phyloP scores from a whole-genome alignment of 2,113 vertebrate species.

The Empidonax alnorum region DNA sequence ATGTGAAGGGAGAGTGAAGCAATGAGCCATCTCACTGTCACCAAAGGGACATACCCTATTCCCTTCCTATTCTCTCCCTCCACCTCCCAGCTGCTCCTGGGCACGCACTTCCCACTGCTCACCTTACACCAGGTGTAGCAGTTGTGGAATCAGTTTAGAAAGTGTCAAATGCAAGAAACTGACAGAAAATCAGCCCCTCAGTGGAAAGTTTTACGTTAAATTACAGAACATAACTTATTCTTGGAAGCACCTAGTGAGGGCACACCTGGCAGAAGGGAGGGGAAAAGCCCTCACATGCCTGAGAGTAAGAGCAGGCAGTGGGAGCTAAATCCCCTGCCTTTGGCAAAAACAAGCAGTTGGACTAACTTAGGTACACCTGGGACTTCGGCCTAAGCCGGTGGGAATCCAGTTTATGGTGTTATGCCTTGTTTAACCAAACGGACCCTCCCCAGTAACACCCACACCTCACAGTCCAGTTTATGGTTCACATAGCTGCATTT shows the following conservation, averaged over 20 bases:
- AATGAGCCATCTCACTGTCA: background rate
- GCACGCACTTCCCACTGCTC: rapidly evolving
- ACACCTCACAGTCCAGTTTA: background rate
- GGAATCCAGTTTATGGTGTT: background rate
- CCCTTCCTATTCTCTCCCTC: background rate
- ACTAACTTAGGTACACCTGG: rapidly evolving
- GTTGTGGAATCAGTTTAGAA: background rate
- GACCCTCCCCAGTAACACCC: background rate
- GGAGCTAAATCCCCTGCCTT: background rate
- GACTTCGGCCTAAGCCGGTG: background rate
- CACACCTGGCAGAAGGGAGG: background rate
- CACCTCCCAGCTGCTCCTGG: background rate
- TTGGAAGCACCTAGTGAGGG: background rate
- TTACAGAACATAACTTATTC: background rate
- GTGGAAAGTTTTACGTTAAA: background rate
- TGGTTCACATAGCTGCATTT: background rate
- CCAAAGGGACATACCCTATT: background rate
- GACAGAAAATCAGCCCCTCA: background rate
- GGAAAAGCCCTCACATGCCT: rapidly evolving
- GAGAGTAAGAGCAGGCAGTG: background rate
- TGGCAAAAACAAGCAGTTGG: background rate
- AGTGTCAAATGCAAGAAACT: background rate
- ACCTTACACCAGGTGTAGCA: background rate
- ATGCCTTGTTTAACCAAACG: background rate
- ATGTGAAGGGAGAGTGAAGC: background rate